Conservation (phyloP, 2,797 vertebrate species). For the Lutjanus campechanus region DNA sequence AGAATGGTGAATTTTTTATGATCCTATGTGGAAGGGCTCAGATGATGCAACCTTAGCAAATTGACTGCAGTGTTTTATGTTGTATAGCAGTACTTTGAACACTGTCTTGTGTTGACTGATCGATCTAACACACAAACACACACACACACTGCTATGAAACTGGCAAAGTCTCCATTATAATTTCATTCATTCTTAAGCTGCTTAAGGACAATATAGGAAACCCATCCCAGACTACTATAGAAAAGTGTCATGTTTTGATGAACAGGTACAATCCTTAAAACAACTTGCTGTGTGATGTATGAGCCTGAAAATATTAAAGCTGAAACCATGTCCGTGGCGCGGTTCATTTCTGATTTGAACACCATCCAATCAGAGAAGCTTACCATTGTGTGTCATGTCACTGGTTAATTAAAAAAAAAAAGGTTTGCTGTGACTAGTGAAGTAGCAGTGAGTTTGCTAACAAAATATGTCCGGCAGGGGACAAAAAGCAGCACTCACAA, state of each 20-base stretch:
- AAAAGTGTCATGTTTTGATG: too few species aligned
- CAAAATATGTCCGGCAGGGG: too few species aligned
- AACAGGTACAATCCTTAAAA: background rate
- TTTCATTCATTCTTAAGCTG: slow-evolving; percentile 5
- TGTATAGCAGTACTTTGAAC: slow-evolving; percentile 15
- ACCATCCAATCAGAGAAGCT: too few species aligned
- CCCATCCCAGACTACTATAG: too few species aligned
- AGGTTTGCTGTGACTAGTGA: too few species aligned
- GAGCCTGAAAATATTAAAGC: background rate
- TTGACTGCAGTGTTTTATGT: slow-evolving; percentile 33
- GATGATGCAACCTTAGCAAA: slow-evolving; percentile 51
- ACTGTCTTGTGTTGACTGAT: slow-evolving; percentile 9
- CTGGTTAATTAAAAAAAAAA: too few species aligned
- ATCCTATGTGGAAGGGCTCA: slow-evolving; percentile 6
- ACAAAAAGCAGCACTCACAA: too few species aligned
- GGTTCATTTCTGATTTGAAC: too few species aligned
- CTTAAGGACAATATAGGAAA: too few species aligned
- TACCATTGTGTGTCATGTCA: too few species aligned
- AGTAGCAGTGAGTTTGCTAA: too few species aligned
- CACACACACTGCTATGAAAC: background rate
- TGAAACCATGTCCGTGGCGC: background rate
- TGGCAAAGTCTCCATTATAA: background rate
- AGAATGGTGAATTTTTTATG: slow-evolving; percentile 33
- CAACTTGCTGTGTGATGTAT: background rate
- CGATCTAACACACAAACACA: background rate